Evolutionary conservation across 2,113 vertebrate genomes (phyloP).

Genomic region (Hyaena hyaena): DNA sequence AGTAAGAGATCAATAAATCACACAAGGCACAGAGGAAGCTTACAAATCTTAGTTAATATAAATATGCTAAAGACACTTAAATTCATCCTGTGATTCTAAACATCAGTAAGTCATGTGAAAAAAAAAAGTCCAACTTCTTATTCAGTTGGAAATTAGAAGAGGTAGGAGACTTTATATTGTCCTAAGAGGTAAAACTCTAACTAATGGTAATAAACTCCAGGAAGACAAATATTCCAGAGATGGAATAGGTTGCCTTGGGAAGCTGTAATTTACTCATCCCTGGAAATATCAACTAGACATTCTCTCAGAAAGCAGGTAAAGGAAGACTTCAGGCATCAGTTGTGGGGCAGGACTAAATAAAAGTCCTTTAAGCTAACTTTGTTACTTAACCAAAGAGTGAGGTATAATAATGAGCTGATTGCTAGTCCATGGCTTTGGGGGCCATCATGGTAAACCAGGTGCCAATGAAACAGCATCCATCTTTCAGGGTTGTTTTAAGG

Average conservation of each 20-base stretch:
- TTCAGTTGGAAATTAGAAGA: neutral
- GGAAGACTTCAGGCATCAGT: neutral
- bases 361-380: neutral
- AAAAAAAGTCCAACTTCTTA: neutral
- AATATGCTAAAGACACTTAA: neutral
- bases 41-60: constrained; percentile 13
- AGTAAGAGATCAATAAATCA: neutral
- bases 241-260: neutral
- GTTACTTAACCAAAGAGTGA: neutral
- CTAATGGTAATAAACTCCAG: neutral
- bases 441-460: neutral
- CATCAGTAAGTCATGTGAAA: neutral
- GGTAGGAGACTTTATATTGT: neutral
- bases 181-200: neutral
- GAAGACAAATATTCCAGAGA: neutral
- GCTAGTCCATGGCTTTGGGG: neutral
- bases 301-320: neutral
- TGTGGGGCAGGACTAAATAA: neutral
- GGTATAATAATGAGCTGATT: neutral
- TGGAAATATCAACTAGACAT: neutral
- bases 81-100: neutral
- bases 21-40: neutral
- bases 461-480: neutral
- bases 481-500: neutral
- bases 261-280: neutral